phyloP scores from a whole-genome alignment of 2,797 vertebrate genomes.

The Lacerta viridis region DNA sequence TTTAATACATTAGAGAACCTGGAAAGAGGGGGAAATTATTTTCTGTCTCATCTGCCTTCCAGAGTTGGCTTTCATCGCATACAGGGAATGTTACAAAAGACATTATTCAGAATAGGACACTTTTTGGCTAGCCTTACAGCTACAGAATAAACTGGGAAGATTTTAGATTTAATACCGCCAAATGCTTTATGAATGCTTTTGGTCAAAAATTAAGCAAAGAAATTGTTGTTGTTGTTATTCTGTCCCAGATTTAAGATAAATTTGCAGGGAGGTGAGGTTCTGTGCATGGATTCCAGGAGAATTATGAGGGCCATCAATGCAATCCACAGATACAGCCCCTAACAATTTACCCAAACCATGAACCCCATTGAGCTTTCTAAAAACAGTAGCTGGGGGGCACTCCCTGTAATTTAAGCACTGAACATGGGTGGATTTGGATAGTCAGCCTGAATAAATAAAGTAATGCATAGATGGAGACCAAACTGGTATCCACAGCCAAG shows the following conservation, averaged over 20 bases:
- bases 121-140: background rate
- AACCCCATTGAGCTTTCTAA: background rate
- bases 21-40: conserved; percentile 38
- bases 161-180: background rate
- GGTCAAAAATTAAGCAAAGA: no score
- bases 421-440: background rate
- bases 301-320: background rate
- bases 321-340: background rate
- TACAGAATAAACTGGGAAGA: background rate
- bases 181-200: background rate
- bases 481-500: no score
- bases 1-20: conserved; percentile 45
- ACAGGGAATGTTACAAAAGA: background rate
- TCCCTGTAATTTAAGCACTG: background rate
- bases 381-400: background rate
- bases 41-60: conserved; percentile 41
- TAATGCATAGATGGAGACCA: no score
- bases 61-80: conserved; percentile 22
- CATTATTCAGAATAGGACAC: background rate
- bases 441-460: background rate
- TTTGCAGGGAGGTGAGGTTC: background rate
- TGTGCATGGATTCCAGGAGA: background rate
- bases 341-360: background rate
- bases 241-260: background rate
- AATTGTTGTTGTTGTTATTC: background rate